Conservation (phyloP, 2,888 invertebrate species). For the Melanchra persicariae region DNA sequence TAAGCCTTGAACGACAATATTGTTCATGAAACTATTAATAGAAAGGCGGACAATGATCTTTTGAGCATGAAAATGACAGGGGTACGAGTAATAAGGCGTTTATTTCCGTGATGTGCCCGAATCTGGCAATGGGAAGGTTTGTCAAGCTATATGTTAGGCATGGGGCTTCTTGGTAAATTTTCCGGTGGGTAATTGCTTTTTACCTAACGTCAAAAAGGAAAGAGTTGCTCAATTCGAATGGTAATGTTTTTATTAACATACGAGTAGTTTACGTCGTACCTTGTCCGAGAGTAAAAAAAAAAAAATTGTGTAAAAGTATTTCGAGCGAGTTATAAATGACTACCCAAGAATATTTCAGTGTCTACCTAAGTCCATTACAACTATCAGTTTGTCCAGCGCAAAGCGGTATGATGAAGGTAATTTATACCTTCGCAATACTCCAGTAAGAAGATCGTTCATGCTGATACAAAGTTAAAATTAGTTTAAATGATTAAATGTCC, state of each 20-base stretch:
- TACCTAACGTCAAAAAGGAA: no score
- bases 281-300: no score
- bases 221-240: no score
- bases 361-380: neutral
- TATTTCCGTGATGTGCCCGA: slow-evolving; percentile 6
- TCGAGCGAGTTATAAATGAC: neutral
- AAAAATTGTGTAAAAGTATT: neutral
- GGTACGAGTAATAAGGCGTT: neutral
- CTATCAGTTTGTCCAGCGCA: neutral
- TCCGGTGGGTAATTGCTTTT: no score
- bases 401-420: neutral
- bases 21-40: slow-evolving; percentile 4
- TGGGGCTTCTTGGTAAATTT: neutral
- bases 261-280: no score
- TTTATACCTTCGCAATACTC: neutral
- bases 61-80: slow-evolving; percentile 12
- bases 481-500: slow-evolving; percentile 43
- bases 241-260: no score
- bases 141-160: no score
- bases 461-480: slow-evolving; percentile 41
- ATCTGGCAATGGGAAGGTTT: neutral
- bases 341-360: neutral
- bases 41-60: neutral
- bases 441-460: neutral
- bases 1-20: neutral